Evolutionary conservation across 2,113 vertebrate species (phyloP), one percentile per base, ranked within the genome.

Genomic region (Actenoides hombroni): DNA sequence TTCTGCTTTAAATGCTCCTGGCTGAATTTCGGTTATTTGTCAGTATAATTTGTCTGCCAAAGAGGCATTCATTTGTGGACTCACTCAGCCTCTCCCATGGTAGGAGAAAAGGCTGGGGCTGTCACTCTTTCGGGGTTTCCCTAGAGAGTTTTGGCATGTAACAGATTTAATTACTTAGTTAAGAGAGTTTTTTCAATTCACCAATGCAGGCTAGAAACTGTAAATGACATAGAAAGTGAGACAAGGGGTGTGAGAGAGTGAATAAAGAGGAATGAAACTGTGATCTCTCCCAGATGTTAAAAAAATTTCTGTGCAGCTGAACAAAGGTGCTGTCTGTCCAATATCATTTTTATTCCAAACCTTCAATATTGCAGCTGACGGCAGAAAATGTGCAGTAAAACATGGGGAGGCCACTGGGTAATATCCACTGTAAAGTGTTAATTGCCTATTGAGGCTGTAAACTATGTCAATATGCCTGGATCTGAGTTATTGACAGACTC

Each of bases 351-450:
- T 98, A 98, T 98, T 98, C 97, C 97, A 97, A 98, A 97, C 94
- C 96, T 97, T 97, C 97, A 86, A 94, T 98, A 97, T 96, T 96
- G 96, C 96, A 97, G 94, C 96, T 77, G 95, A 98, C 31, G 97
- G 98, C 98, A 98, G 97, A 98, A 98, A 98, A 98, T 92, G 97
- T 94, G 97, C 97, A 97, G 98, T 98, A 97, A 98, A 98, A 97
- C 85, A 91, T 42, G 74, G 96, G 97, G 95, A 98, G 97, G 98
- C 98, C 96, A 90, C 94, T 98, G 97, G 98, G 97, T 98, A 98
- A 98, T 98, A 98, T 98, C 97, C 97, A 97, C 98, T 98, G 98
- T 98, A 98, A 98, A 98, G 98, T 98, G 98, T 98, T 98, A 98
- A 98, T 98, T 98, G 98, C 98, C 97, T 98, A 97, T 98, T 98